These are phyloP conservation scores for Muscicapa striata DNA, from an alignment of 2,797 vertebrate genomes.

Conservation along the genomic window DNA sequence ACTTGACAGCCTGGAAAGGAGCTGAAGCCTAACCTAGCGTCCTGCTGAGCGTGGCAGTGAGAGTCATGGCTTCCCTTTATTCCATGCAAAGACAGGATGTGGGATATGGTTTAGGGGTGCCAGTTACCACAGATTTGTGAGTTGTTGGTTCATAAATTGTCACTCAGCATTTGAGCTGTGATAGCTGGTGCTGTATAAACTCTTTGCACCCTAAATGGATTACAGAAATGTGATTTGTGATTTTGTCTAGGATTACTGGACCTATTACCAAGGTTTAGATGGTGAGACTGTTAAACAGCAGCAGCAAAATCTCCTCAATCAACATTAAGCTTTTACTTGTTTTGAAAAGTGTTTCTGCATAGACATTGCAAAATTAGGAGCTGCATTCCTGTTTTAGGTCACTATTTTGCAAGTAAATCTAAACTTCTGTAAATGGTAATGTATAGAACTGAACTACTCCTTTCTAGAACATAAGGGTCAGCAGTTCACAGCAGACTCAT, in stretches of 20 bases:
- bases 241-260: background rate
- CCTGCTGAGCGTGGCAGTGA: background rate
- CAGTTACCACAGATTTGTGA: background rate
- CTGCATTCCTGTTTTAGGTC: background rate
- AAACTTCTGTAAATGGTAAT: background rate
- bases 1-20: background rate
- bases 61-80: background rate
- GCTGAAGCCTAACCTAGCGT: background rate
- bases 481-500: background rate
- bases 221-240: background rate
- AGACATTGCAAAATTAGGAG: background rate
- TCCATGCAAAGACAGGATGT: fast-evolving
- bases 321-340: background rate
- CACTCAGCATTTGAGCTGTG: background rate
- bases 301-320: background rate
- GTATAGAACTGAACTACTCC: background rate
- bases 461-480: background rate
- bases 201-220: background rate
- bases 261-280: background rate
- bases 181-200: background rate
- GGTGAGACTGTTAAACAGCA: background rate
- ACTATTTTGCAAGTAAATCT: background rate
- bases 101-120: background rate
- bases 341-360: background rate
- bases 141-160: background rate